These are phyloP conservation scores for Chymomyza costata DNA, from an alignment of 1,140 invertebrate species.

Conservation along the genomic window DNA sequence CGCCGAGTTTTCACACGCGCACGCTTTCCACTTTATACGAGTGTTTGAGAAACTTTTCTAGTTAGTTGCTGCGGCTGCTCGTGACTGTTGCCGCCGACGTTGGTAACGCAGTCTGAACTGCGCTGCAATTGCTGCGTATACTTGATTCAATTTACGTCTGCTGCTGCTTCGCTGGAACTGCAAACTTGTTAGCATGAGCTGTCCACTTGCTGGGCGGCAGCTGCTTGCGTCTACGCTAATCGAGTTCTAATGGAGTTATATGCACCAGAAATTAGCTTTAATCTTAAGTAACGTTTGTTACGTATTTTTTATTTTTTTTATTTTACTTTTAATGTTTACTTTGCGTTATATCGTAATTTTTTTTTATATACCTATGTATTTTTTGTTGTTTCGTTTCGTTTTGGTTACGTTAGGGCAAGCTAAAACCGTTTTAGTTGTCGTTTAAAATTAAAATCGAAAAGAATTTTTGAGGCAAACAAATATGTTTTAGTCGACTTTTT, in stretches of 20 bases:
- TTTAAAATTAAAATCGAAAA: conserved; percentile 64
- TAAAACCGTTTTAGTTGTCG: conserved; percentile 48
- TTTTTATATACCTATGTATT: conserved; percentile 14
- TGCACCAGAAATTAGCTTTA: conserved; percentile 57
- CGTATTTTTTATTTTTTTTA: conserved; percentile 5
- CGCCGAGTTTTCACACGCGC: conserved; percentile 35
- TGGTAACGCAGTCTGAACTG: neutral
- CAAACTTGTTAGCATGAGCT: too few relatives aligned
- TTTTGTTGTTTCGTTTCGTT: conserved; percentile 23
- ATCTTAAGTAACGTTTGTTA: conserved; percentile 39
- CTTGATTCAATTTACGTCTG: conserved; percentile 7
- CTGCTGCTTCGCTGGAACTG: too few relatives aligned
- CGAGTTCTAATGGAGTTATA: conserved; percentile 66
- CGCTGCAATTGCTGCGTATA: neutral
- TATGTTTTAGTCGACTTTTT: conserved; percentile 72
- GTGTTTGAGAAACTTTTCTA: conserved; percentile 53
- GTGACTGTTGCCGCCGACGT: conserved; percentile 2
- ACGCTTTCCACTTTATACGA: conserved; percentile 58
- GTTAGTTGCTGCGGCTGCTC: conserved; percentile 18
- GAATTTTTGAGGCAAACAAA: conserved; percentile 64
- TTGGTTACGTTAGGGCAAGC: conserved; percentile 32
- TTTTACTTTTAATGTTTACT: conserved; percentile 6
- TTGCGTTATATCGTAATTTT: conserved; percentile 8
- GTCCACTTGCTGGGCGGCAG: neutral
- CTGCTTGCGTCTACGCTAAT: conserved; percentile 42